Conservation (phyloP, 2,888 invertebrate species). For the Brenthis ino region DNA sequence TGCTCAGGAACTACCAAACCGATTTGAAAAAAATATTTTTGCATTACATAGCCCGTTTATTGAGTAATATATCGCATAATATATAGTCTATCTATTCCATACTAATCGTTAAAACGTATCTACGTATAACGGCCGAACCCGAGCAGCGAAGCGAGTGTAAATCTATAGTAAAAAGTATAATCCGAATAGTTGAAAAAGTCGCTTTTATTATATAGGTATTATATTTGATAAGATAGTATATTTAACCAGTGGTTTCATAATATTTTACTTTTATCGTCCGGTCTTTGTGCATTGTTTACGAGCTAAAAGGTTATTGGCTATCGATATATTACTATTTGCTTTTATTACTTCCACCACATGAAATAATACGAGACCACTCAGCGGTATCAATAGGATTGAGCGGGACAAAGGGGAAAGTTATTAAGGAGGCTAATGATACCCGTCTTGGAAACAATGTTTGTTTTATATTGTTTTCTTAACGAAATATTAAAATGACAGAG, state of each 20-base stretch:
- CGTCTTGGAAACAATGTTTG: constrained; percentile 14
- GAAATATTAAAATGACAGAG: constrained; percentile 6
- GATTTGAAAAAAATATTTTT: too few relatives aligned
- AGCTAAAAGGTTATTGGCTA: constrained; percentile 38
- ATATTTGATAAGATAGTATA: constrained; percentile 10
- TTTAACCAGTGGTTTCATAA: constrained; percentile 34
- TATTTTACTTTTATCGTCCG: constrained; percentile 38
- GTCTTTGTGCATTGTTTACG: constrained; percentile 59
- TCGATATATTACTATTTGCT: constrained; percentile 29
- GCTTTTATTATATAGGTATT: too few relatives aligned
- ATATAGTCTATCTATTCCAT: too few relatives aligned
- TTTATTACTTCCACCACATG: constrained; percentile 38
- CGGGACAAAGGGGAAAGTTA: constrained; percentile 22
- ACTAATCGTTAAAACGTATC: too few relatives aligned
- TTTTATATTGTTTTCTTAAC: constrained; percentile 24
- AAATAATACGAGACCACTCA: constrained; percentile 36
- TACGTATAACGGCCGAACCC: too few relatives aligned
- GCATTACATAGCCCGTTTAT: too few relatives aligned
- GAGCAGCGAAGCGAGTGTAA: too few relatives aligned
- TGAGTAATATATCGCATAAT: too few relatives aligned
- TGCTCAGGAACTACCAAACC: too few relatives aligned
- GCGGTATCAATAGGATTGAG: constrained; percentile 32
- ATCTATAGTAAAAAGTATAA: too few relatives aligned
- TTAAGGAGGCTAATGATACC: constrained; percentile 20
- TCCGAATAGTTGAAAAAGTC: neutral